A percentile compares a stretch with the other conserved stretches of the same genome.
Conservation (phyloP, 2,888 invertebrate genomes). For the Portevinia maculata region DNA sequence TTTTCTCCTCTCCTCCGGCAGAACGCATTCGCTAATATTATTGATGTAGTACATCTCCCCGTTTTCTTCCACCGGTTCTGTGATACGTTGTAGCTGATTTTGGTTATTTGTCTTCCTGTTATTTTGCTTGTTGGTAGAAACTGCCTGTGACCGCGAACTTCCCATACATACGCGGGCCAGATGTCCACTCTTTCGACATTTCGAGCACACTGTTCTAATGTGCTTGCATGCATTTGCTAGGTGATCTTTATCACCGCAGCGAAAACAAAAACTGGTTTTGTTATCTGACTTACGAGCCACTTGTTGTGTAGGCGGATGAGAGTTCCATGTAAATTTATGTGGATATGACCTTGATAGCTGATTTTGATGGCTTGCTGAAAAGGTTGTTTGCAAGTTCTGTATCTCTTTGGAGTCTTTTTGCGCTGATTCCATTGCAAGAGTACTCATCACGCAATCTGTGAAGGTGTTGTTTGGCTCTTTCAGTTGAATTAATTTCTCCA, state of each 20-base stretch:
- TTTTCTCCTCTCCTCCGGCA: conserved; percentile 7
- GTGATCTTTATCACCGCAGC: conserved; percentile 29
- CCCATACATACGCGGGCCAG: conserved; percentile 29
- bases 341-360: not conserved
- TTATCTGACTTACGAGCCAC: not conserved
- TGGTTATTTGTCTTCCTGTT: not conserved
- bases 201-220: conserved; percentile 16
- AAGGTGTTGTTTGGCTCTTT: too few species aligned
- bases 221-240: conserved; percentile 37
- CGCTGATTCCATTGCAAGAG: too few species aligned
- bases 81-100: conserved; percentile 18
- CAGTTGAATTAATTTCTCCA: too few species aligned
- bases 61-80: conserved; percentile 4
- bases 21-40: not conserved
- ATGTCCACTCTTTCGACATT: conserved; percentile 17
- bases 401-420: too few species aligned
- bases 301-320: not conserved
- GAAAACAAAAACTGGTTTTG: conserved; percentile 12
- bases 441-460: too few species aligned
- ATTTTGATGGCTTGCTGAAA: not conserved
- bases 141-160: not conserved
- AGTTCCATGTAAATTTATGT: not conserved
- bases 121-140: not conserved
- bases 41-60: conserved; percentile 16
- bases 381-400: not conserved